Base-by-base conservation (phyloP, 2,888 invertebrate species). In the Pachycephus smyrnensis region DNA sequence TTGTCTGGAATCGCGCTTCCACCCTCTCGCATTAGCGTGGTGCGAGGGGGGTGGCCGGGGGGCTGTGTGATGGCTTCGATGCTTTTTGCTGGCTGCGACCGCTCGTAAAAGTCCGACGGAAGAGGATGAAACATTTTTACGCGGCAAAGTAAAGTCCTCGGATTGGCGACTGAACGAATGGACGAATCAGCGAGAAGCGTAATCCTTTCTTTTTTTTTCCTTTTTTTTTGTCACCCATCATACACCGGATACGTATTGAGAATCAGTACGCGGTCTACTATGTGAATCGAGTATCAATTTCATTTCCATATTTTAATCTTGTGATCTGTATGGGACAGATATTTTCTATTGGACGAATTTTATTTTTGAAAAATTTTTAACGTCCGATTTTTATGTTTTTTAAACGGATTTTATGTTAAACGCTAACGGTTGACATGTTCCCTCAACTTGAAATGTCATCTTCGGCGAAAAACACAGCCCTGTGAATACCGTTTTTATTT, bases 121-220 rank as follows among this genome's bases (percentile, higher is more conserved):
- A 78, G 55, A 78, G 73, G 76, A 78, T 78, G 78, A 78, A 76
- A 78, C 75, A 78, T 78, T 78, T 78, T 78, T 78, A 78, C 73
- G 78, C 76, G 71, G 36, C 75, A 78, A 78, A 78, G 77, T 75
- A 71, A 71, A 78, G 75, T 78, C 78, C 75, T 35, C 33, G 55
- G 32, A 31, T 31, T 23, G 71, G 31, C 71, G 71, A 15, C 36
- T 4, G 31, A 30, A 40, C 23, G 36, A 33, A 78, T 31, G 37
- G 23, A 33, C 68, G 33, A 76, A 33, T 32, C 73, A 36, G 37
- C 71, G 71, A 33, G 71, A 15, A 71, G 12, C 71, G 71, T 77
- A 71, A 78, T 77, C 73, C 74, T 76, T 81, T 76, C 81, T 31
- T 80, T 79, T 76, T 69, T 36, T 73, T 79, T 73, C 9, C 1